These are phyloP conservation scores for Semotilus atromaculatus DNA, from an alignment of 2,797 vertebrate genomes.

Conservation along the genomic window DNA sequence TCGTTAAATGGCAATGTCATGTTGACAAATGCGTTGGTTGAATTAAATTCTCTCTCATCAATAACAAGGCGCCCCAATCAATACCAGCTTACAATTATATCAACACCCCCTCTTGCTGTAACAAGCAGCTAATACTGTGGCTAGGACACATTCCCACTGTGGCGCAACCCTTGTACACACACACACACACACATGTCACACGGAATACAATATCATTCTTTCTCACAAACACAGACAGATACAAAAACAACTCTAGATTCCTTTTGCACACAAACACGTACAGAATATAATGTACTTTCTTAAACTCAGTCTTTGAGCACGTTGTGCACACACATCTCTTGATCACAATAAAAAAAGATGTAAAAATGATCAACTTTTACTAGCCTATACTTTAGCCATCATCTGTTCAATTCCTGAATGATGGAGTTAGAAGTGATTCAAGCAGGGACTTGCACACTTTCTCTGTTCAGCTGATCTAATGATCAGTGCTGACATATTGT, in stretches of 20 bases:
- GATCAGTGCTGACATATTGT: constrained; percentile 82
- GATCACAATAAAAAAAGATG: neutral
- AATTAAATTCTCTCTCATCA: constrained; percentile 85
- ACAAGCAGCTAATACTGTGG: constrained; percentile 56
- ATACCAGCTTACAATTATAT: constrained; percentile 84
- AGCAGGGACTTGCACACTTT: constrained; percentile 34
- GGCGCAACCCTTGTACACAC: constrained; percentile 42
- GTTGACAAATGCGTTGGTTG: constrained; percentile 84
- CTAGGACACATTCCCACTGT: constrained; percentile 56
- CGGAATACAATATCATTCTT: neutral
- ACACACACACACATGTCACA: neutral
- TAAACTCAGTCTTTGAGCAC: neutral
- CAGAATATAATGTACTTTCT: neutral
- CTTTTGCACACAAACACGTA: constrained; percentile 56
- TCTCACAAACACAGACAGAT: constrained; percentile 12
- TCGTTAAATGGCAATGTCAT: constrained; percentile 83
- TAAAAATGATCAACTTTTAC: neutral
- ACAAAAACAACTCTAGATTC: constrained; percentile 17
- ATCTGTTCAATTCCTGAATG: neutral
- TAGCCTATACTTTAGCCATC: neutral
- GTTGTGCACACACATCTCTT: too few species aligned
- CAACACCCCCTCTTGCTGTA: constrained; percentile 67
- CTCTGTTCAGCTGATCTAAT: constrained; percentile 72
- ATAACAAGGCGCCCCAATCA: constrained; percentile 80
- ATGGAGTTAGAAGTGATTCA: constrained; percentile 36